A percentile compares a stretch with the other conserved stretches of the same genome.
phyloP scores from a whole-genome alignment of 2,797 vertebrate species.

The Cynodonichthys magdalenae region DNA sequence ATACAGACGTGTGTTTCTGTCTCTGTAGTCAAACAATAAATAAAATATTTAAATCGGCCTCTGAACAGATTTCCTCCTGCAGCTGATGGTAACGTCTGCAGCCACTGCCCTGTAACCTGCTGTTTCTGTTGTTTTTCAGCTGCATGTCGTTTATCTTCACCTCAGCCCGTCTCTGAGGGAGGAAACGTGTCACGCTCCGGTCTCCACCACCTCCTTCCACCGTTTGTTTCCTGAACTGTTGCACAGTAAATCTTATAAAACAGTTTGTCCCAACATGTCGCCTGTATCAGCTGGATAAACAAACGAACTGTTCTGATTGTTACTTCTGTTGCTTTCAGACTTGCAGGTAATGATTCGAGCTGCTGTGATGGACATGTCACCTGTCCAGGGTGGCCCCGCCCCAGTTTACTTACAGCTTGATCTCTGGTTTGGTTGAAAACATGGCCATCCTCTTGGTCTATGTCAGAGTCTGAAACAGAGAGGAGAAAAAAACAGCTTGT shows the following conservation, averaged over 20 bases:
- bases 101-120: background rate
- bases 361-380: no score
- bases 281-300: background rate
- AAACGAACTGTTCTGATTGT: background rate
- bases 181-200: constrained; percentile 27
- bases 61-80: no score
- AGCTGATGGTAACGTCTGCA: no score
- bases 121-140: background rate
- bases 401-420: constrained; percentile 71
- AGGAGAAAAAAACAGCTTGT: background rate
- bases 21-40: no score
- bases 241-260: constrained; percentile 40
- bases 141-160: background rate
- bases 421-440: constrained; percentile 73
- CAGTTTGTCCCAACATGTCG: constrained; percentile 40
- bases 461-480: constrained; percentile 77
- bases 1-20: no score
- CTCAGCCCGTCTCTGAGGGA: constrained; percentile 16
- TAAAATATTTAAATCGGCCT: no score
- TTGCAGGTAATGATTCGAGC: background rate
- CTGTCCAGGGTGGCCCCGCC: no score
- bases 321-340: background rate
- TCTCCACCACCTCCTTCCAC: constrained; percentile 39
- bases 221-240: constrained; percentile 29
- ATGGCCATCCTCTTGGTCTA: constrained; percentile 78